These are phyloP conservation scores for Elysia chlorotica DNA, from an alignment of 1,140 invertebrate genomes.

Conservation along the genomic window DNA sequence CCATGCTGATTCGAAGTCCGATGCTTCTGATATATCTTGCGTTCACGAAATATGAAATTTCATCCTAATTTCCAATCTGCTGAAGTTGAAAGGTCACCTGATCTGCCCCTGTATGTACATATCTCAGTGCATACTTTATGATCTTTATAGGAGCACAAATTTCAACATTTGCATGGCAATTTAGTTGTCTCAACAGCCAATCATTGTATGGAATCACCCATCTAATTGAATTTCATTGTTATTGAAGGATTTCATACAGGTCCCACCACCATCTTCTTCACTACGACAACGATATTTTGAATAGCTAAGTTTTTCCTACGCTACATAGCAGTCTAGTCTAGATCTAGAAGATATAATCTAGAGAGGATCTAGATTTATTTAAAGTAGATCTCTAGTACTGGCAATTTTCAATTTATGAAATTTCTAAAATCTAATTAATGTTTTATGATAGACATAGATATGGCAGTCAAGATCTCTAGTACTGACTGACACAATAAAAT, in stretches of 20 bases:
- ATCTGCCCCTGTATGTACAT: conserved; percentile 27
- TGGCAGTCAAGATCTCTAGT: too few species aligned
- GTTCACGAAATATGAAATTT: conserved; percentile 1
- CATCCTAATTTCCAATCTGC: conserved; percentile 24
- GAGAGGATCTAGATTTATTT: too few species aligned
- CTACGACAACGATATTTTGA: conserved; percentile 53
- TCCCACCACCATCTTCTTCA: conserved; percentile 15
- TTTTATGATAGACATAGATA: too few species aligned
- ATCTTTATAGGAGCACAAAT: conserved; percentile 27
- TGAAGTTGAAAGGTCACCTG: conserved; percentile 18
- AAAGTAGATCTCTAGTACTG: too few species aligned
- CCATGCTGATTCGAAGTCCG: conserved; percentile 47
- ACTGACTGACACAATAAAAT: too few species aligned
- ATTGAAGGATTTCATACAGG: background rate
- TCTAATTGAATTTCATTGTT: conserved; percentile 15
- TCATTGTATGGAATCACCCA: conserved; percentile 37
- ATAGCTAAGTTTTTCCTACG: conserved; percentile 63
- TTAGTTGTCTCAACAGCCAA: conserved; percentile 19
- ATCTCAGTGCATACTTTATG: conserved; percentile 35
- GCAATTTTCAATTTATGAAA: too few species aligned
- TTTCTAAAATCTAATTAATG: too few species aligned
- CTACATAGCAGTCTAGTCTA: too few species aligned
- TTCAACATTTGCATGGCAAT: conserved; percentile 36
- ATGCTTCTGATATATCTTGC: conserved; percentile 43
- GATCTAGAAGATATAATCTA: too few species aligned